Conservation (phyloP, 2,888 invertebrate species). For the Prostheceraeus crozeri region DNA sequence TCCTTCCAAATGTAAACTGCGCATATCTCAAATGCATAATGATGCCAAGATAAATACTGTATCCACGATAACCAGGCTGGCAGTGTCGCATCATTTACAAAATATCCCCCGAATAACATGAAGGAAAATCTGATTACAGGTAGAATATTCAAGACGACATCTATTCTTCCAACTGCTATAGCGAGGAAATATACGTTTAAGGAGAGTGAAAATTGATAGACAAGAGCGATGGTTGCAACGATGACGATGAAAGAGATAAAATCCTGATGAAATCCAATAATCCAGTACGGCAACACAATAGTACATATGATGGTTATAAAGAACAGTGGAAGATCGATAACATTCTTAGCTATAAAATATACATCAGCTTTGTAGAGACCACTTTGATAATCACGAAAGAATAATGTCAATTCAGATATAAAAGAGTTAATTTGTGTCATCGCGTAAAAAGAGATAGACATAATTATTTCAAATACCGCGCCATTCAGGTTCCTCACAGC, state of each 20-base stretch:
- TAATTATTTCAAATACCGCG: constrained; percentile 34
- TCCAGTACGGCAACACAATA: constrained; percentile 62
- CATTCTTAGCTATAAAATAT: constrained; percentile 35
- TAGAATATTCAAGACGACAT: constrained; percentile 78
- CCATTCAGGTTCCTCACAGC: constrained; percentile 35
- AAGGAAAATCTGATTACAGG: constrained; percentile 84
- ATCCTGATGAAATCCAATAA: constrained; percentile 64
- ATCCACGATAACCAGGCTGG: constrained; percentile 49
- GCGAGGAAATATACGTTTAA: constrained; percentile 82
- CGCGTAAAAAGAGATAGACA: constrained; percentile 32
- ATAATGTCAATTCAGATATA: constrained; percentile 22
- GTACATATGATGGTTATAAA: background rate
- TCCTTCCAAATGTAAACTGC: constrained; percentile 78
- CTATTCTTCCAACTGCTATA: constrained; percentile 70
- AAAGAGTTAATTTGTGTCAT: constrained; percentile 35
- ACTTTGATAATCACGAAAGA: constrained; percentile 32
- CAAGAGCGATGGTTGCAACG: constrained; percentile 65
- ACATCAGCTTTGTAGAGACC: constrained; percentile 29
- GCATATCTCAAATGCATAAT: constrained; percentile 78
- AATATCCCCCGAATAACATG: constrained; percentile 84
- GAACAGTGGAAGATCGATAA: constrained; percentile 28
- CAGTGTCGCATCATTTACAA: constrained; percentile 66
- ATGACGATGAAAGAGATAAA: constrained; percentile 32
- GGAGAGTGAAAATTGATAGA: constrained; percentile 76
- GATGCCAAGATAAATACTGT: constrained; percentile 76